Base-by-base conservation (phyloP, 1,140 invertebrate genomes). In the Triops cancriformis region DNA sequence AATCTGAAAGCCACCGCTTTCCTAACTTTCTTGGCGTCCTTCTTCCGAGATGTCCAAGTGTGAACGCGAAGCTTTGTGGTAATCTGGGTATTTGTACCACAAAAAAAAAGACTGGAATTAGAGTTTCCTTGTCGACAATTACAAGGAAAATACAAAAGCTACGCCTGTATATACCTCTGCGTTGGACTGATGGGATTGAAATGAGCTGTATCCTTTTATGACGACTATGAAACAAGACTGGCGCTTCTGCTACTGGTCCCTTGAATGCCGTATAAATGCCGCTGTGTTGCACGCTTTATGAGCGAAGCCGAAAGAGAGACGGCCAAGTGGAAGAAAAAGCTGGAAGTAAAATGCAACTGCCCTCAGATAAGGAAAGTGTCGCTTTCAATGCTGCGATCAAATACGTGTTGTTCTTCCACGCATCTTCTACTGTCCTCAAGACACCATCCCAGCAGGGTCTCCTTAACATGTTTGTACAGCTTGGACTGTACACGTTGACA, bases 111-210 rank as follows among this genome's bases (percentile, higher is more conserved):
- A 23, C 23, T 14, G 10, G 5, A 64, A 64, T 64, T 64, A 10
- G 18, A 64, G 51, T 64, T 64, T 18, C 51, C 2, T 14, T 64
- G 51, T 64, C 6, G 51, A 64, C 51, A 18, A 64, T 64, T 64
- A 37, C 23, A 64, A 64, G 51, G 51, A 64, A 64, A n/a, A 23
- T 23, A 64, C 18, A 23, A 23, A 64, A 3, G 51, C 14, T 64
- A 64, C 5, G 51, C 23, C 51, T 9, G 18, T 64, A 23, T 64
- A 64, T 18, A 64, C 51, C 31, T 37, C 31, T 14, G 51, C 18
- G 51, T 64, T 64, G 51, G 51, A 23, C 51, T 64, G 51, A 64
- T 64, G 51, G 51, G 51, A 64, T 64, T 64, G 51, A 64, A 64
- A 64, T 64, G 51, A 64, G 51, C 51, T 64, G 10, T 64, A 64